These are phyloP conservation scores for Calephelis virginiensis DNA, from an alignment of 1,140 invertebrate genomes.

Conservation along the genomic window DNA sequence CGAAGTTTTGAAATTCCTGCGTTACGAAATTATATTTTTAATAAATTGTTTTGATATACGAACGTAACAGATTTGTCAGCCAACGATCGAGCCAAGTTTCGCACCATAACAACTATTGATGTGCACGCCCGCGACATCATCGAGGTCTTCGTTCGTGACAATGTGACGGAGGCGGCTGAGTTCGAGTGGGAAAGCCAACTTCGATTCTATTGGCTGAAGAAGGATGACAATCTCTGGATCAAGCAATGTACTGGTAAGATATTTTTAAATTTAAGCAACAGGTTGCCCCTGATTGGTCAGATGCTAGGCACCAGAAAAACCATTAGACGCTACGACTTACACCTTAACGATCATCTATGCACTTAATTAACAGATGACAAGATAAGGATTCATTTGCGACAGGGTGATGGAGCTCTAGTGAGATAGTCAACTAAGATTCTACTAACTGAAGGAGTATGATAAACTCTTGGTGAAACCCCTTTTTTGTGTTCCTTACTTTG, in stretches of 20 bases:
- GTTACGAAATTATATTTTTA: too few species aligned
- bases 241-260: conserved; percentile 88
- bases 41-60: too few species aligned
- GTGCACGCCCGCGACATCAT: conserved; percentile 94
- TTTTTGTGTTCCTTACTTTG: too few species aligned
- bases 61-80: conserved; percentile 79
- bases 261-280: neutral
- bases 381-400: too few species aligned
- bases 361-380: too few species aligned
- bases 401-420: neutral
- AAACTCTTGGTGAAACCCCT: too few species aligned
- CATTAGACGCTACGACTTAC: too few species aligned
- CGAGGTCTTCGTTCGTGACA: conserved; percentile 91
- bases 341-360: too few species aligned
- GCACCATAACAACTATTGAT: conserved; percentile 92
- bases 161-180: conserved; percentile 88
- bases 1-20: too few species aligned
- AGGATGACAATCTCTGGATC: conserved; percentile 88
- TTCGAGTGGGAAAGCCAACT: conserved; percentile 96
- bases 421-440: neutral
- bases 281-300: neutral
- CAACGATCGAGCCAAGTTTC: conserved; percentile 93
- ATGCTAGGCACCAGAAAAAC: too few species aligned
- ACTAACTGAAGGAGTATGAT: too few species aligned
- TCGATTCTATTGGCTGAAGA: conserved; percentile 93